A percentile compares a stretch with the other conserved stretches of the same genome.
Evolutionary conservation across 2,113 vertebrate genomes (phyloP).

Genomic region (Catharus fuscescens): DNA sequence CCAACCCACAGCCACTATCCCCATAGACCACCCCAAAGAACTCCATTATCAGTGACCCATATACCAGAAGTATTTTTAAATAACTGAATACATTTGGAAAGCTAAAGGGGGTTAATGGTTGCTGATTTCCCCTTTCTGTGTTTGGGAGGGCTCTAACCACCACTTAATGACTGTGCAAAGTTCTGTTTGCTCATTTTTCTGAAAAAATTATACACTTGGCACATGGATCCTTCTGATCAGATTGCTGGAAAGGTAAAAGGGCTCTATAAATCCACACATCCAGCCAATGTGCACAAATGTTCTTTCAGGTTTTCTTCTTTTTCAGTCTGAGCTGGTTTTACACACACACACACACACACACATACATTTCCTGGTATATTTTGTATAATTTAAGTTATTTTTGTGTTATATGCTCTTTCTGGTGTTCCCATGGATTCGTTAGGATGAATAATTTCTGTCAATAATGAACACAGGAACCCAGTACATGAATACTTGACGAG

Average conservation of each 20-base stretch:
- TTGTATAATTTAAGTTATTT: conserved; percentile 65
- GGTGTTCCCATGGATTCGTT: conserved; percentile 58
- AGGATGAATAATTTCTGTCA: conserved; percentile 70
- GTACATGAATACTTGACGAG: conserved; percentile 70
- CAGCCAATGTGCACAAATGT: background rate
- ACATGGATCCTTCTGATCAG: background rate
- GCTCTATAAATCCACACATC: background rate
- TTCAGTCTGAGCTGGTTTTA: background rate
- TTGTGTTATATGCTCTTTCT: conserved; percentile 49
- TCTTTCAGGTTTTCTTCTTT: background rate
- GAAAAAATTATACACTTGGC: background rate
- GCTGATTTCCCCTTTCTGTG: background rate
- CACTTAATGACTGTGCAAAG: background rate
- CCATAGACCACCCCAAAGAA: background rate
- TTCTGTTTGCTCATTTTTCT: background rate
- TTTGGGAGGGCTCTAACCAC: background rate
- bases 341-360: background rate
- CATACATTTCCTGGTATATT: background rate
- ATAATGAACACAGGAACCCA: conserved; percentile 67
- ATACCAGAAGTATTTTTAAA: background rate
- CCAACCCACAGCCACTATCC: background rate
- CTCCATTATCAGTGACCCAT: background rate
- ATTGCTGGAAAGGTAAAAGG: background rate
- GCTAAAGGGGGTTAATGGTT: background rate
- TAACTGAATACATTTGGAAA: background rate